A percentile compares a stretch with the other conserved stretches of the same genome.
Evolutionary conservation across 2,797 vertebrate genomes (phyloP).

Genomic region (Enteromius fasciolatus): DNA sequence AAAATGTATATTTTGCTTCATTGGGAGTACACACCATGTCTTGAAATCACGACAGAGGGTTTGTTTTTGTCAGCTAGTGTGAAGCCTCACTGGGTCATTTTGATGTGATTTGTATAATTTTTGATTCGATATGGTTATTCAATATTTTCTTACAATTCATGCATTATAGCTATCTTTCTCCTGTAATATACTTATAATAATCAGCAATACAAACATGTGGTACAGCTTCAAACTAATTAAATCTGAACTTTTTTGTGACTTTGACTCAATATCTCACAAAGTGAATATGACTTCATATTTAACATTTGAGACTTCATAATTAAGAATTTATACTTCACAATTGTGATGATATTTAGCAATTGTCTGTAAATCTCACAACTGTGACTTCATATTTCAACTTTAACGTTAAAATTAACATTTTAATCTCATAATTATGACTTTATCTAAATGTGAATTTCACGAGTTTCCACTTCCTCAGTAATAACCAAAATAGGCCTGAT

Average conservation of each 20-base stretch:
- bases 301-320: neutral
- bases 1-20: conserved; percentile 57
- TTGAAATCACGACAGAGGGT: conserved; percentile 52
- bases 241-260: neutral
- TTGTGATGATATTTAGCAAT: neutral
- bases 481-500: too few relatives aligned
- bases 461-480: too few relatives aligned
- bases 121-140: neutral
- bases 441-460: neutral
- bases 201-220: neutral
- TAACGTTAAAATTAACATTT: neutral
- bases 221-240: neutral
- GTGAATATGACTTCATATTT: neutral
- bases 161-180: neutral
- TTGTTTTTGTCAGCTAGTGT: conserved; percentile 43
- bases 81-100: conserved; percentile 28
- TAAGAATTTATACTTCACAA: neutral
- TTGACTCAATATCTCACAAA: neutral
- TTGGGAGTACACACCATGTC: conserved; percentile 28
- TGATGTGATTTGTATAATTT: conserved; percentile 13
- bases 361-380: neutral
- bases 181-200: neutral
- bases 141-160: neutral
- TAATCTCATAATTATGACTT: neutral
- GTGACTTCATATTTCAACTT: neutral